A percentile compares a stretch with the other conserved stretches of the same genome.
Evolutionary conservation across 1,140 invertebrate genomes (phyloP).

Genomic region (Lepidotrigona ventralis): DNA sequence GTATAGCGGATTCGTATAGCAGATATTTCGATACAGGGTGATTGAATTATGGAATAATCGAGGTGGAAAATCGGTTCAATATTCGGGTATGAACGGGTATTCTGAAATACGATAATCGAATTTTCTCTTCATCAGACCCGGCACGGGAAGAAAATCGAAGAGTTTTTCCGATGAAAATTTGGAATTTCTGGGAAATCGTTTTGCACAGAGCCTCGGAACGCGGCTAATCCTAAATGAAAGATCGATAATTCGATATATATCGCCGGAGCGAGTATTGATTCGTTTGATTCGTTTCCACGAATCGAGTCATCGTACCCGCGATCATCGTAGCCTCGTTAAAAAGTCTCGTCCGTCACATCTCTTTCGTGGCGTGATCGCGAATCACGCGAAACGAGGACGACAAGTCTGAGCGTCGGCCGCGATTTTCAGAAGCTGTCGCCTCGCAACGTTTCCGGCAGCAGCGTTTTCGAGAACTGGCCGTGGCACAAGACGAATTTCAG

Average conservation of each 20-base stretch:
- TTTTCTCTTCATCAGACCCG: background rate
- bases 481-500: constrained; percentile 27
- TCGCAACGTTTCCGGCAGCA: background rate
- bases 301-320: background rate
- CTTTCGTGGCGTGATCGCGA: background rate
- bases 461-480: constrained; percentile 39
- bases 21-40: background rate
- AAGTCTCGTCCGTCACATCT: no score
- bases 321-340: no score
- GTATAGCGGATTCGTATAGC: no score
- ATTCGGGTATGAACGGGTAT: background rate
- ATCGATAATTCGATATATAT: background rate
- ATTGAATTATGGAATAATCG: background rate
- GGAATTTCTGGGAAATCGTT: background rate
- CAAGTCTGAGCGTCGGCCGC: constrained; percentile 1
- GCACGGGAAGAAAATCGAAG: background rate
- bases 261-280: no score
- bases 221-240: no score
- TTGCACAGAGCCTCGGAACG: background rate
- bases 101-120: background rate
- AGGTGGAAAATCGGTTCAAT: background rate
- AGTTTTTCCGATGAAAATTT: background rate
- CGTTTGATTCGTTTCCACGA: background rate
- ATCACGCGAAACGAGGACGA: background rate
- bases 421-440: constrained; percentile 13